A percentile compares a stretch with the other conserved stretches of the same genome.
These are phyloP conservation scores for Esperia sulphurella DNA, from an alignment of 2,888 invertebrate genomes.

Conservation along the genomic window DNA sequence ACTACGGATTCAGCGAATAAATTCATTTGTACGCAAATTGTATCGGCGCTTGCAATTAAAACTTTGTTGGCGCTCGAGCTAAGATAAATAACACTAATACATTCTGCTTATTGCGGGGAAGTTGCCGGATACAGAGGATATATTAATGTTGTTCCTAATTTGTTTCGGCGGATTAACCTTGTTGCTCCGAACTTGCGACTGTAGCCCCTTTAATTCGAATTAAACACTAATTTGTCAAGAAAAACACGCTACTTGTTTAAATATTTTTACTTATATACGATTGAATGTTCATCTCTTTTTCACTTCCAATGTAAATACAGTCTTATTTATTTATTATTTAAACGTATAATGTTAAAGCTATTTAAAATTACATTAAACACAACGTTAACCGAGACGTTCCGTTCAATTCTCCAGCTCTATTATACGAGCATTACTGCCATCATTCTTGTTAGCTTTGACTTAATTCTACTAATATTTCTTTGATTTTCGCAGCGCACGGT, in stretches of 20 bases:
- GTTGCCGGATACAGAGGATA: conserved; percentile 73
- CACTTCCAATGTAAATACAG: neutral
- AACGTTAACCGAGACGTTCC: conserved; percentile 14
- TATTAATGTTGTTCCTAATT: conserved; percentile 78
- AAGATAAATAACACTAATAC: conserved; percentile 79
- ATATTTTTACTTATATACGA: neutral
- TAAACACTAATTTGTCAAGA: conserved; percentile 24
- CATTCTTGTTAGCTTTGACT: conserved; percentile 11
- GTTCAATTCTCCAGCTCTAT: conserved; percentile 2
- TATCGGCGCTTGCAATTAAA: conserved; percentile 80
- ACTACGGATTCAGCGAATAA: conserved; percentile 75
- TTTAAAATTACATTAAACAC: neutral
- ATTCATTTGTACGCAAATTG: conserved; percentile 79
- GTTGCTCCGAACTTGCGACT: conserved; percentile 59
- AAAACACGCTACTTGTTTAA: neutral
- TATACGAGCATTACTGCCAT: conserved; percentile 7
- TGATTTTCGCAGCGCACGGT: conserved; percentile 15
- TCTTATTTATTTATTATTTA: neutral
- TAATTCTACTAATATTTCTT: conserved; percentile 19
- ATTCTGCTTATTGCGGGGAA: conserved; percentile 76
- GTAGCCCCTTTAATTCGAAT: conserved; percentile 55
- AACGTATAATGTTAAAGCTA: neutral
- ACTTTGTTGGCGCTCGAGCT: conserved; percentile 76
- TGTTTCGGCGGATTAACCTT: conserved; percentile 72
- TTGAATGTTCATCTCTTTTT: neutral